phyloP scores from a whole-genome alignment of 2,113 vertebrate genomes.

The Indri indri region DNA sequence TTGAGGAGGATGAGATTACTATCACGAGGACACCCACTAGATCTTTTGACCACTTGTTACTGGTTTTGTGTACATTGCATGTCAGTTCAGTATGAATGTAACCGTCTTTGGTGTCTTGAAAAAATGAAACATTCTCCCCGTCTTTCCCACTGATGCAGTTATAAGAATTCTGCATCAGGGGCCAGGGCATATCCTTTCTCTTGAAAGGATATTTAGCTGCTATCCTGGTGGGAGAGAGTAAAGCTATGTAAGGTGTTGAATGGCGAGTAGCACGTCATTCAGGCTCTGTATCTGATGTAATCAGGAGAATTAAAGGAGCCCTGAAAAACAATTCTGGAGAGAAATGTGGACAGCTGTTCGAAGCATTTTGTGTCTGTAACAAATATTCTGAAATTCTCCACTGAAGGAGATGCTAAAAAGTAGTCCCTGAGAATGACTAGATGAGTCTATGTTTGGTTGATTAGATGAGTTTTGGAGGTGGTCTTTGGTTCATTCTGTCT shows the following conservation, averaged over 20 bases:
- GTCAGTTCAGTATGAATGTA: neutral
- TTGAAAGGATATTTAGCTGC: neutral
- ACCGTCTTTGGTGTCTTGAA: neutral
- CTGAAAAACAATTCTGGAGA: neutral
- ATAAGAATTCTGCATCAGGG: neutral
- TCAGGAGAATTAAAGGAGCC: neutral
- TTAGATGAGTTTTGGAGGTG: neutral
- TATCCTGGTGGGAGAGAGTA: neutral
- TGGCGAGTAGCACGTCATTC: neutral
- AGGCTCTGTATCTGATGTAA: neutral
- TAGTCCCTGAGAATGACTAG: neutral
- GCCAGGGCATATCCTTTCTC: neutral
- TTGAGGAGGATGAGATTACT: neutral
- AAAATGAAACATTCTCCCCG: neutral
- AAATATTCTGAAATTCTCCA: neutral
- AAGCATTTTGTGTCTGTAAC: conserved; percentile 6
- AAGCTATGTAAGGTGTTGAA: neutral
- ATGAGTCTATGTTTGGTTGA: neutral
- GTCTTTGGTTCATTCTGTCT: neutral
- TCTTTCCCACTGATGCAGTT: neutral
- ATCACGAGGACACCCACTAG: neutral
- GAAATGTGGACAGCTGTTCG: neutral
- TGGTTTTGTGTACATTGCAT: neutral
- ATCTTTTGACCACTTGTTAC: neutral
- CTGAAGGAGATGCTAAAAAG: neutral